Base-by-base conservation (phyloP, 2,797 vertebrate species). In the Chaunax sp. region DNA sequence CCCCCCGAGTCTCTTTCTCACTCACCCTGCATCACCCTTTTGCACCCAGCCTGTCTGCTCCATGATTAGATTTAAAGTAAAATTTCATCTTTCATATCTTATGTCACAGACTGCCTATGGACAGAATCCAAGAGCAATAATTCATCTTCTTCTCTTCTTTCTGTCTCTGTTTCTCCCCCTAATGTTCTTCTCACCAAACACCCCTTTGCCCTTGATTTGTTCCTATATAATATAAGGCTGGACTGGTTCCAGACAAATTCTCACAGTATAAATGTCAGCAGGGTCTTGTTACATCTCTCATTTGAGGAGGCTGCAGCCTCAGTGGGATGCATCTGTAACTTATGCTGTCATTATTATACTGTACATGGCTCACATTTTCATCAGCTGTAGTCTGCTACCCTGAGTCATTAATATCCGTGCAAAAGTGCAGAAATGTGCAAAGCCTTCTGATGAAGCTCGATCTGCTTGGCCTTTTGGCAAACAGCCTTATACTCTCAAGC, bases 41-140 rank as follows among this genome's bases (percentile, higher is more conserved):
- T 72, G 30, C 2, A 49, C 28, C 55, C 1, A 0, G 20, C 40
- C 66, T 25, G 47, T 70, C 67, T 43, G 61, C 47, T 33, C n/a
- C 18, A 7, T n/a, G 59, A 60, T 57, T 38, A 14, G 20, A 51
- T 69, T 69, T 37, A 37, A 53, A 55, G 19, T 23, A 62, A 64
- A 74, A 75, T 65, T 40, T 54, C 35, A 59, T 26, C 63, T 45
- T 75, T 62, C 10, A 74, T 68, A 45, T 19, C 53, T 84, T 44
- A 81, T 11, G 16, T 50, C 22, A 43, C 10, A 3, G 28, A 18
- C 33, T 47, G n/a, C 4, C 38, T 19, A 9, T 64, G 47, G 40
- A 72, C 12, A 6, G 26, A 45, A 6, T 25, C 25, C 22, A 72
- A 62, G 6, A 54, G 23, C 43, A 53, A 20, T 45, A 69, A n/a